Evolutionary conservation across 2,797 vertebrate genomes (phyloP), one percentile per base, ranked within the genome.

Genomic region (Zenarchopterus dispar): DNA sequence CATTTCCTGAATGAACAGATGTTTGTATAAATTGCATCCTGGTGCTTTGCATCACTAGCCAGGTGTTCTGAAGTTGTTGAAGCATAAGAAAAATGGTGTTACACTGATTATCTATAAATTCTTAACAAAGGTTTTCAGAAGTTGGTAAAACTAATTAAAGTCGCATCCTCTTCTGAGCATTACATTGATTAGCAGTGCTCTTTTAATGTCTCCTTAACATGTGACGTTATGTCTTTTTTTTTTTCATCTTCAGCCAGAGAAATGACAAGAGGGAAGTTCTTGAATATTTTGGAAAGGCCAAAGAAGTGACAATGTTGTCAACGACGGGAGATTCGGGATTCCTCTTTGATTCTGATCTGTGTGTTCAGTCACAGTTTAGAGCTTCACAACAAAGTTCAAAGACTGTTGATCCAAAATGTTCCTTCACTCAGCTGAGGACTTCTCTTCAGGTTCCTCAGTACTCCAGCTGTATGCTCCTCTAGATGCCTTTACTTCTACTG

Each of bases 241-340:
- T 92, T 45, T 71, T 82, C 80, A 92, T 70, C 91, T 87, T 47
- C 93, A 99, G 97, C 97, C 66, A 93, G 97, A 85, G 97, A 99
- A 92, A 99, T 99, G 97, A 99, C 97, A 67, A 93, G 97, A 59
- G 97, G 97, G 4, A 99, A 99, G 82, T 99, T 99, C 85, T 93
- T 99, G 79, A 99, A 99, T 87, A 99, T 99, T 88, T 84, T 99
- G 87, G 97, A 98, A 89, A 96, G 96, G 84, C 95, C 95, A 39
- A 98, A 96, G 92, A 99, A 99, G 88, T 98, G 94, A 91, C 77
- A 9, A 23, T 13, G 31, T 56, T n/a, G 56, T 24, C 28, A 26
- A 24, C 22, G 33, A 59, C 53, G 33, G 3, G 44, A 60, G 16
- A 68, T 23, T 45, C 59, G 19, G 59, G 45, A 56, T 44, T 62